Evolutionary conservation across 1,140 invertebrate genomes (phyloP).

Genomic region (Lordiphosa mommai): DNA sequence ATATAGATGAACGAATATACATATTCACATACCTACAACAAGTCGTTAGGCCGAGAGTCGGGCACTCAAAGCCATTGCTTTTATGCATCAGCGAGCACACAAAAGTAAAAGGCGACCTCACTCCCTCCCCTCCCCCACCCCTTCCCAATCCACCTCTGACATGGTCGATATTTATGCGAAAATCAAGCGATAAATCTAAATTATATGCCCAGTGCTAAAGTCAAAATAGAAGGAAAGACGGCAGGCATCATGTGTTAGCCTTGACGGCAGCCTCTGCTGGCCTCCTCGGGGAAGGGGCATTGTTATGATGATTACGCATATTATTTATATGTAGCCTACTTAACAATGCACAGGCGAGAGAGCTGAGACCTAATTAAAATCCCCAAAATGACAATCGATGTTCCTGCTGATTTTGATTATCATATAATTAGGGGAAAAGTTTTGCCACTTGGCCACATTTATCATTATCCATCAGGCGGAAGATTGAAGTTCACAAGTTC

Average conservation of each 20-base stretch:
- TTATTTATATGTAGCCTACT: slow-evolving; percentile 26
- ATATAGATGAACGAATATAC: slow-evolving; percentile 4
- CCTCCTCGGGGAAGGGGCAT: slow-evolving; percentile 14
- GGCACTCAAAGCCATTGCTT: slow-evolving; percentile 60
- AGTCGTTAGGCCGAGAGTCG: slow-evolving; percentile 58
- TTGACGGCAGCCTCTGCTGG: slow-evolving; percentile 18
- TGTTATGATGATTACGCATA: slow-evolving; percentile 69
- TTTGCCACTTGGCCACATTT: slow-evolving; percentile 34
- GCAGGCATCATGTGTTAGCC: slow-evolving; percentile 23
- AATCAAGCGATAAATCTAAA: slow-evolving; percentile 75
- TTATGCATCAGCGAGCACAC: slow-evolving; percentile 65
- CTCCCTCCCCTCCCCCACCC: too few species aligned
- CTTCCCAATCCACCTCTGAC: slow-evolving; percentile 14
- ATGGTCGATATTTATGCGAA: slow-evolving; percentile 73
- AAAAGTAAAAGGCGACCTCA: slow-evolving; percentile 40
- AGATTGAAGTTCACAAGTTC: slow-evolving; percentile 24
- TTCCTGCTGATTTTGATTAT: slow-evolving; percentile 54
- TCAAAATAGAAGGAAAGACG: slow-evolving; percentile 23
- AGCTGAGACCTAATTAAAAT: slow-evolving; percentile 51
- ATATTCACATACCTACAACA: slow-evolving; percentile 37
- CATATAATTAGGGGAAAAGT: slow-evolving; percentile 57
- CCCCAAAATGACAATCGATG: slow-evolving; percentile 45
- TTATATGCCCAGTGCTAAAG: slow-evolving; percentile 67
- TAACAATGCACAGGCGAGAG: slow-evolving; percentile 9
- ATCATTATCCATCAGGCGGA: slow-evolving; percentile 48